Percentiles rank a stretch among this genome's conserved stretches.
These are phyloP conservation scores for Sinelater perroti DNA, from an alignment of 2,888 invertebrate species.

Conservation along the genomic window DNA sequence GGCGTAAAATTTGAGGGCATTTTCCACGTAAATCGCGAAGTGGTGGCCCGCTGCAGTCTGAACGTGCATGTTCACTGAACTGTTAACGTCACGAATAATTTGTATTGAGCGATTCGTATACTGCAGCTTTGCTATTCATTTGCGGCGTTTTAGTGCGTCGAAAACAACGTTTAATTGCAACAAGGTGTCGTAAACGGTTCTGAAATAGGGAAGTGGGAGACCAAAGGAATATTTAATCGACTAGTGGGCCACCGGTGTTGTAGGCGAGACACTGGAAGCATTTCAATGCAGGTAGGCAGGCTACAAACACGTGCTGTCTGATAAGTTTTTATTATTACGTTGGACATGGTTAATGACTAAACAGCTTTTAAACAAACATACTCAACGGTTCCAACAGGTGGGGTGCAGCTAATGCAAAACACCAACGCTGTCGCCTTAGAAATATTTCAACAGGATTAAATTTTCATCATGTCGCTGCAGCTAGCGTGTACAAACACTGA, in stretches of 20 bases:
- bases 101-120: no score
- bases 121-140: background rate
- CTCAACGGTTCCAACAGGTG: constrained; percentile 31
- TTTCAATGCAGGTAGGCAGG: constrained; percentile 1
- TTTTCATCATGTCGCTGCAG: constrained; percentile 18
- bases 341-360: constrained; percentile 35
- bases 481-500: constrained; percentile 22
- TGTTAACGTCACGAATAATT: no score
- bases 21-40: constrained; percentile 71
- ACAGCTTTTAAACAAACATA: constrained; percentile 33
- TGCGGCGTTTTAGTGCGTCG: background rate
- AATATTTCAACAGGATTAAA: constrained; percentile 31
- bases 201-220: constrained; percentile 15
- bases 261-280: background rate
- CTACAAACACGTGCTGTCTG: constrained; percentile 4
- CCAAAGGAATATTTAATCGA: constrained; percentile 11
- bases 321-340: constrained; percentile 36
- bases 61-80: no score
- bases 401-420: constrained; percentile 32
- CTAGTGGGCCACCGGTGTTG: background rate
- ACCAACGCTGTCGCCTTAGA: constrained; percentile 26
- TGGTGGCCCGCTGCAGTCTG: constrained; percentile 15
- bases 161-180: constrained; percentile 4
- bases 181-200: constrained; percentile 24
- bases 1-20: constrained; percentile 75